Percentiles rank a stretch among this genome's conserved stretches.
These are phyloP conservation scores for Aplodontia rufa DNA, from an alignment of 2,113 vertebrate species.

Conservation along the genomic window DNA sequence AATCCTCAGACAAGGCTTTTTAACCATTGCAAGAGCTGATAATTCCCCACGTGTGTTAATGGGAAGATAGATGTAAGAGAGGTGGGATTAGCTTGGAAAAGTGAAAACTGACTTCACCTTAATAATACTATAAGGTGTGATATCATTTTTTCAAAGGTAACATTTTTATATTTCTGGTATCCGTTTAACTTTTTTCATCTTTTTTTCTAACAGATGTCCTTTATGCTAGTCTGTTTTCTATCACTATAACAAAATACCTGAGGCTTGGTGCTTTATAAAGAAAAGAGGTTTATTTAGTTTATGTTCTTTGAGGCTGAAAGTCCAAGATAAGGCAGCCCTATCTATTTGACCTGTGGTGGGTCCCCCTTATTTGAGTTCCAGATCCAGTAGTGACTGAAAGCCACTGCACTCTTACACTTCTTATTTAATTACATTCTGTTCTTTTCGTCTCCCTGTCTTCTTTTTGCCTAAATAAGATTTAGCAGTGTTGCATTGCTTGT, in stretches of 20 bases:
- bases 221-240: background rate
- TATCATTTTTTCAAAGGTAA: background rate
- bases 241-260: background rate
- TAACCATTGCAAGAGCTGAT: background rate
- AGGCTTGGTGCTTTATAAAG: background rate
- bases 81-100: background rate
- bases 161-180: slow-evolving; percentile 2
- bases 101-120: background rate
- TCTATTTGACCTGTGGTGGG: background rate
- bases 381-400: background rate
- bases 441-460: background rate
- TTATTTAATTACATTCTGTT: background rate
- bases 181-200: background rate
- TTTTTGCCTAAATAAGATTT: background rate
- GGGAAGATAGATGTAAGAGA: background rate
- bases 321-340: background rate
- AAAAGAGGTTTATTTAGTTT: background rate
- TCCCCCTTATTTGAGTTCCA: background rate
- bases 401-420: background rate
- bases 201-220: background rate
- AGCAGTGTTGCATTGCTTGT: background rate
- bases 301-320: background rate
- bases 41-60: background rate
- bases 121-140: background rate
- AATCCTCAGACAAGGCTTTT: background rate